Evolutionary conservation across 2,888 invertebrate species (phyloP).

Genomic region (Leptarthrus brevirostris): DNA sequence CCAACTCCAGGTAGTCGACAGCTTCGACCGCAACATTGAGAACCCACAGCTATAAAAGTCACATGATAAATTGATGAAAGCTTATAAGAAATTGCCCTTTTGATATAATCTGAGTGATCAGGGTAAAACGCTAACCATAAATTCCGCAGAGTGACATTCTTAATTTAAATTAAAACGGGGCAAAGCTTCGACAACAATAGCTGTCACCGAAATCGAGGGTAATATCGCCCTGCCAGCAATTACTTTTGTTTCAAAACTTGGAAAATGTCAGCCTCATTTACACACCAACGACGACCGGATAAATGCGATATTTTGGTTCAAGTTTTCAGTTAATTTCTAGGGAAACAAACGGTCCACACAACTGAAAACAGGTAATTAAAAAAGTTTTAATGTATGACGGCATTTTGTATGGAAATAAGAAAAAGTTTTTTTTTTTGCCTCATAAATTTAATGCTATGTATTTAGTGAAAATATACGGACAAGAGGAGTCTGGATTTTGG

Average conservation of each 20-base stretch:
- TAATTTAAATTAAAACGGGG: constrained; percentile 6
- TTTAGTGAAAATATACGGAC: too few relatives aligned
- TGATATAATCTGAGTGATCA: constrained; percentile 2
- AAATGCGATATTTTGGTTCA: background rate
- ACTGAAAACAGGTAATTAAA: background rate
- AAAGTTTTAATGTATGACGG: background rate
- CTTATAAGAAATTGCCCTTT: background rate
- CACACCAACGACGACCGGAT: too few relatives aligned
- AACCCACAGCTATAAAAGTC: background rate
- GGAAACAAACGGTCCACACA: background rate
- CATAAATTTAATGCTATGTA: constrained; percentile 5
- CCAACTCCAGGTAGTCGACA: too few relatives aligned
- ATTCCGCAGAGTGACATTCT: background rate
- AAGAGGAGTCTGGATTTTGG: too few relatives aligned
- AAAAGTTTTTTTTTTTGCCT: background rate
- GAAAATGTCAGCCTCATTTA: background rate
- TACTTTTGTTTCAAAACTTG: constrained; percentile 2
- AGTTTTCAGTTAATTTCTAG: background rate
- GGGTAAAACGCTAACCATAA: background rate
- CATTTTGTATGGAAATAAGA: background rate
- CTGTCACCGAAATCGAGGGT: constrained; percentile 3
- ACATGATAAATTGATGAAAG: constrained; percentile 3
- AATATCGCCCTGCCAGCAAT: background rate
- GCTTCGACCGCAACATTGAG: too few relatives aligned
- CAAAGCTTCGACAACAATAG: background rate